phyloP scores from a whole-genome alignment of 1,140 invertebrate species.

The Artemia franciscana region DNA sequence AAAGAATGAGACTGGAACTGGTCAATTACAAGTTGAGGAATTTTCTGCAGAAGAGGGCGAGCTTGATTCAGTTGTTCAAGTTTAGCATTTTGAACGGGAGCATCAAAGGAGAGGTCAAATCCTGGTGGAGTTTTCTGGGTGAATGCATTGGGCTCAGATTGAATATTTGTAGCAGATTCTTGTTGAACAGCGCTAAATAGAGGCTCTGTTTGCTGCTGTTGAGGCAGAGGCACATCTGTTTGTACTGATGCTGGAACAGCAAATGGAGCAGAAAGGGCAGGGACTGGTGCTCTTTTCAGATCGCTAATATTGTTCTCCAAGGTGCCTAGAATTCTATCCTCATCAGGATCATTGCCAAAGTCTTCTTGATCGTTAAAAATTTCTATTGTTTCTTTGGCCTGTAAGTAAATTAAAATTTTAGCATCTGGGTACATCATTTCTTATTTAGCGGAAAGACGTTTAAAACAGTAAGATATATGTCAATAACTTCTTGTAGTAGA shows the following conservation, averaged over 20 bases:
- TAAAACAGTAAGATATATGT: too few relatives aligned
- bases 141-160: not conserved
- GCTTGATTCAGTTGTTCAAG: not conserved
- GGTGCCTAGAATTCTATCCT: not conserved
- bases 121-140: not conserved
- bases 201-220: too few relatives aligned
- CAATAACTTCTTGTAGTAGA: too few relatives aligned
- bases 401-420: not conserved
- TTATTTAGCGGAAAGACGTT: too few relatives aligned
- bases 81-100: not conserved
- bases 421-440: too few relatives aligned
- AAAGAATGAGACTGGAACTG: not conserved
- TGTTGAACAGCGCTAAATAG: too few relatives aligned
- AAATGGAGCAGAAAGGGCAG: not conserved
- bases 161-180: not conserved
- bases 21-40: too few relatives aligned
- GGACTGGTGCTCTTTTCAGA: too few relatives aligned
- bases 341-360: not conserved
- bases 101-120: not conserved
- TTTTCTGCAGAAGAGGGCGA: too few relatives aligned
- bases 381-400: not conserved
- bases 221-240: not conserved
- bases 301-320: not conserved
- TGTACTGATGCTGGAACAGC: not conserved
- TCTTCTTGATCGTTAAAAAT: not conserved